These are phyloP conservation scores for Crocallis elinguaria DNA, from an alignment of 2,888 invertebrate genomes.

Conservation along the genomic window DNA sequence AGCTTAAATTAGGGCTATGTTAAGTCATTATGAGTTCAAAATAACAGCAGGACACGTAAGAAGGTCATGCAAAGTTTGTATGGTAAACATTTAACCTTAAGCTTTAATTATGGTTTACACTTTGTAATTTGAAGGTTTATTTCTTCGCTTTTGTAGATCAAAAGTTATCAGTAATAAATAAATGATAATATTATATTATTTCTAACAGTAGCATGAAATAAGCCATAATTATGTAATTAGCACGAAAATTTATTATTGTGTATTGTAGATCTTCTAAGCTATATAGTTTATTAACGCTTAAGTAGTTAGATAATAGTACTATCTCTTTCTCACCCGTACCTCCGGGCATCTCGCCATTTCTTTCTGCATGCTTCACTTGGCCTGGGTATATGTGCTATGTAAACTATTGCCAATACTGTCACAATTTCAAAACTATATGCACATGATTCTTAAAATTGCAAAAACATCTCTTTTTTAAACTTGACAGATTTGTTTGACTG, in stretches of 20 bases:
- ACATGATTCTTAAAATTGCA: neutral
- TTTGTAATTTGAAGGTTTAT: too few species aligned
- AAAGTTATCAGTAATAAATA: neutral
- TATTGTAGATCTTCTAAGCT: slow-evolving; percentile 18
- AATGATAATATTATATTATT: neutral
- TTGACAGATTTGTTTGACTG: neutral
- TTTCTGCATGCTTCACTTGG: slow-evolving; percentile 63
- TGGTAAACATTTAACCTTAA: too few species aligned
- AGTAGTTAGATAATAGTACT: slow-evolving; percentile 47
- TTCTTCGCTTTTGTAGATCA: too few species aligned
- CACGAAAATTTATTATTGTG: slow-evolving; percentile 13
- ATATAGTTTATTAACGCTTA: slow-evolving; percentile 43
- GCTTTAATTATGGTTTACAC: too few species aligned
- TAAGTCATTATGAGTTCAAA: too few species aligned
- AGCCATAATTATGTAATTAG: slow-evolving; percentile 1
- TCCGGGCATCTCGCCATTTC: slow-evolving; percentile 45
- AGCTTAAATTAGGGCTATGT: too few species aligned
- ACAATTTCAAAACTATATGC: slow-evolving; percentile 28
- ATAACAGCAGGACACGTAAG: too few species aligned
- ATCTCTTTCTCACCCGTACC: slow-evolving; percentile 48
- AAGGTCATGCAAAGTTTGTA: too few species aligned
- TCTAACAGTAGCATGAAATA: neutral
- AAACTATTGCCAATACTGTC: slow-evolving; percentile 13
- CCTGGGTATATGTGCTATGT: slow-evolving; percentile 63
- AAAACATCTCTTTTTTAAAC: too few species aligned